Base-by-base conservation (phyloP, 2,888 invertebrate species). In the Pterobdella sp. region DNA sequence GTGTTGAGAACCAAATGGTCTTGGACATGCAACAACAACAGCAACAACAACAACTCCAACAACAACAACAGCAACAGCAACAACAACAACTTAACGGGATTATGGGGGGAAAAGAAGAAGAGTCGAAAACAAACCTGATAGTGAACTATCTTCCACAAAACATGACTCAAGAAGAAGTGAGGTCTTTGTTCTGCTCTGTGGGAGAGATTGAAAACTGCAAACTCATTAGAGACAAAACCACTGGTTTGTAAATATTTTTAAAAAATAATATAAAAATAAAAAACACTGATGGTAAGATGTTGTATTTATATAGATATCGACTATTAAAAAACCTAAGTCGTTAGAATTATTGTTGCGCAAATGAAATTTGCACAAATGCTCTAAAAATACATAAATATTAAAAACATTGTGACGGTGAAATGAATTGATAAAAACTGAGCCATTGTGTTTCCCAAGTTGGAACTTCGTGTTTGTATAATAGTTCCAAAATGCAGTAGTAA, bases 151-250 rank as follows among this genome's bases (percentile, higher is more conserved):
- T 74, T 31, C 74, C 74, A 32, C 74, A 98, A 87, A 95, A 93
- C 80, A 98, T 98, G 97, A 94, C 94, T 74, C 97, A 98, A 86
- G 96, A 97, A 85, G 96, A 97, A 86, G 97, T 98, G 78, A 88
- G 96, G 77, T 93, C 94, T 74, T 88, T 98, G 73, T 98, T 98
- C 87, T 93, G 94, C 74, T 94, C 93, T 84, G 95, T 98, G 83
- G 97, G 98, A 75, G 97, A 97, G 85, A 95, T 98, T 77, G 98
- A 98, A 85, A 94, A 94, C 80, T 98, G 98, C 86, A 98, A 98
- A 86, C 88, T 98, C 83, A 96, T 98, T 83, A 88, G 97, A 79
- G 97, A 98, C 87, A 98, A 98, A 87, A 91, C 93, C 77, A 94
- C 81, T 86, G 97, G 97, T 81, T 85, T 85, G 86, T 10, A 22